Percentiles rank a stretch among this genome's conserved stretches.
These are phyloP conservation scores for Drosophila paracracens DNA, from an alignment of 2,888 invertebrate species.

Conservation along the genomic window DNA sequence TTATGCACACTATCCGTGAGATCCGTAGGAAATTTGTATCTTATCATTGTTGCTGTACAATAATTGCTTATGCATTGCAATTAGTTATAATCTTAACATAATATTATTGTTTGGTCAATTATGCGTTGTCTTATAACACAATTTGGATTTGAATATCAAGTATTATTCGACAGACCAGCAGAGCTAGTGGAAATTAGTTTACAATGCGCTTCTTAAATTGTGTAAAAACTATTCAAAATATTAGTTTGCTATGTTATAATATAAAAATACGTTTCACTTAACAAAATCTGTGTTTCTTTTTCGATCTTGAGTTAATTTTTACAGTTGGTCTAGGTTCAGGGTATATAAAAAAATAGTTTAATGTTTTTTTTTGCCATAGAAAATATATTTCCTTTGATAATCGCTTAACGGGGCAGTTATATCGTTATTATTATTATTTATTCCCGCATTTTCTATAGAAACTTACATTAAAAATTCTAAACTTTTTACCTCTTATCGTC, in stretches of 20 bases:
- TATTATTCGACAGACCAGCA: not conserved
- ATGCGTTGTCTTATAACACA: not conserved
- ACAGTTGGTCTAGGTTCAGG: not conserved
- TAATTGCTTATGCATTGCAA: constrained; percentile 1
- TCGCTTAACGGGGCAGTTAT: not conserved
- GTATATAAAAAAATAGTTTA: not conserved
- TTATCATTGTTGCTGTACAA: not conserved
- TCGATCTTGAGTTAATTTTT: not conserved
- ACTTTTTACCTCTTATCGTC: not conserved
- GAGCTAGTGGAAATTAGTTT: not conserved
- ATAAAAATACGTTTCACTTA: not conserved
- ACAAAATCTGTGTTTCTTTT: not conserved
- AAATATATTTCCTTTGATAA: not conserved
- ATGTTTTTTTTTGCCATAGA: not conserved
- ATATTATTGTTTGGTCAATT: not conserved
- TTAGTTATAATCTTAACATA: not conserved
- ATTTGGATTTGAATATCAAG: not conserved
- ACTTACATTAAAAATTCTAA: not conserved
- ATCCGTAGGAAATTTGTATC: constrained; percentile 16
- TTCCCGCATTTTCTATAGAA: no score
- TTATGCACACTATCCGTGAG: constrained; percentile 21
- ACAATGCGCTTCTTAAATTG: not conserved
- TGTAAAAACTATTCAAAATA: not conserved
- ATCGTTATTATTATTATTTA: no score
- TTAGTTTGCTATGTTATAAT: no score